Evolutionary conservation across 2,113 vertebrate genomes (phyloP).

Genomic region (Oxyruncus cristatus): DNA sequence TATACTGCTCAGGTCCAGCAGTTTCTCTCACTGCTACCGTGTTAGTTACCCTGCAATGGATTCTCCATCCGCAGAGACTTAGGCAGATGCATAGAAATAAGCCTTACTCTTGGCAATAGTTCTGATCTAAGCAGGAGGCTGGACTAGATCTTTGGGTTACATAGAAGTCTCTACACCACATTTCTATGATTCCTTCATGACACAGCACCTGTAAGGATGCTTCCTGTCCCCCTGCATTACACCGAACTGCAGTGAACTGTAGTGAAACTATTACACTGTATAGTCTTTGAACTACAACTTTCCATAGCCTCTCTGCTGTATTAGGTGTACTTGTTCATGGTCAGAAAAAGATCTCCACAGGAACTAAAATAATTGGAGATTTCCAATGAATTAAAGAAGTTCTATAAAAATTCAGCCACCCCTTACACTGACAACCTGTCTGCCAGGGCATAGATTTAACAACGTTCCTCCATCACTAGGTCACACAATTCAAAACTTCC

Average conservation of each 20-base stretch:
- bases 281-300: background rate
- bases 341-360: background rate
- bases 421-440: background rate
- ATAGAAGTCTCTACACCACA: background rate
- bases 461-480: background rate
- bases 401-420: background rate
- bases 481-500: slow-evolving; percentile 1
- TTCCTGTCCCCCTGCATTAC: background rate
- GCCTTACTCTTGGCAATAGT: background rate
- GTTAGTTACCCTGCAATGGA: background rate
- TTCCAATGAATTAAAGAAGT: background rate
- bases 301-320: background rate
- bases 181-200: background rate
- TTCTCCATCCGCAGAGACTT: background rate
- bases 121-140: background rate
- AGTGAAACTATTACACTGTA: background rate
- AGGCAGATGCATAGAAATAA: background rate
- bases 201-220: background rate
- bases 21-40: background rate
- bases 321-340: background rate
- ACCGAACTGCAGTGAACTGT: too few species aligned
- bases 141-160: background rate
- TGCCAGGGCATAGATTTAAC: background rate
- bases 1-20: background rate
- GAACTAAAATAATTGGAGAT: background rate